Evolutionary conservation across 2,797 vertebrate species (phyloP).

Genomic region (Acipenser transmontanus): DNA sequence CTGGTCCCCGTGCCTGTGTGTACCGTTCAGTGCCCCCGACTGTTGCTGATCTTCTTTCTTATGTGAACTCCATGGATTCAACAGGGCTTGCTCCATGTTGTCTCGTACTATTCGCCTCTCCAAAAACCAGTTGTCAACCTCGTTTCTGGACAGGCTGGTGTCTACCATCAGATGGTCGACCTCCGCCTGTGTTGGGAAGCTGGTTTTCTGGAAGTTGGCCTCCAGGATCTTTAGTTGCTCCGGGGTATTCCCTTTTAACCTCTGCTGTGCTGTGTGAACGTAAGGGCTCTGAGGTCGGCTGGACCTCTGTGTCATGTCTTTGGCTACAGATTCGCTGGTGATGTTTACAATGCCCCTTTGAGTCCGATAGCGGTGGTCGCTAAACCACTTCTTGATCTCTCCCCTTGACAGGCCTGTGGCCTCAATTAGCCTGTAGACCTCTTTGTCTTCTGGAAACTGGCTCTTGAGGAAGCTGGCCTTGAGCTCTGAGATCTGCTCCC

Average conservation of each 20-base stretch:
- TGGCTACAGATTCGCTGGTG: constrained; percentile 57
- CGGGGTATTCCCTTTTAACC: constrained; percentile 77
- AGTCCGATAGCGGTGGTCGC: constrained; percentile 88
- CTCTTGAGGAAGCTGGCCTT: constrained; percentile 83
- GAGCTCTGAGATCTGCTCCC: constrained; percentile 84
- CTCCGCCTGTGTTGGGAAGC: constrained; percentile 76
- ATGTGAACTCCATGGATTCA: constrained; percentile 79
- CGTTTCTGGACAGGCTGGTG: constrained; percentile 79
- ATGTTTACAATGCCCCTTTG: constrained; percentile 74
- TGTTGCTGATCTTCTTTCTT: constrained; percentile 56
- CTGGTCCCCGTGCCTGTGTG: constrained; percentile 64
- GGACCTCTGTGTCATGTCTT: constrained; percentile 61
- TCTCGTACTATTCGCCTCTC: constrained; percentile 84
- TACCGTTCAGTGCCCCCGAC: constrained; percentile 65
- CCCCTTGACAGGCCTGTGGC: constrained; percentile 86
- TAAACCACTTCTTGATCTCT: constrained; percentile 99
- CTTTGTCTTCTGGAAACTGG: constrained; percentile 88
- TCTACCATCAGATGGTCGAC: constrained; percentile 76
- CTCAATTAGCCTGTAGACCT: constrained; percentile 92
- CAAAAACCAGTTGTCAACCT: constrained; percentile 90
- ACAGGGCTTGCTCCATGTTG: constrained; percentile 85
- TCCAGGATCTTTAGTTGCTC: constrained; percentile 86
- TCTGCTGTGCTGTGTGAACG: constrained; percentile 65
- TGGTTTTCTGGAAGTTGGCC: constrained; percentile 83
- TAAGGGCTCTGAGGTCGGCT: constrained; percentile 70